Evolutionary conservation across 2,797 vertebrate species (phyloP).

Genomic region (Lithobates pipiens): DNA sequence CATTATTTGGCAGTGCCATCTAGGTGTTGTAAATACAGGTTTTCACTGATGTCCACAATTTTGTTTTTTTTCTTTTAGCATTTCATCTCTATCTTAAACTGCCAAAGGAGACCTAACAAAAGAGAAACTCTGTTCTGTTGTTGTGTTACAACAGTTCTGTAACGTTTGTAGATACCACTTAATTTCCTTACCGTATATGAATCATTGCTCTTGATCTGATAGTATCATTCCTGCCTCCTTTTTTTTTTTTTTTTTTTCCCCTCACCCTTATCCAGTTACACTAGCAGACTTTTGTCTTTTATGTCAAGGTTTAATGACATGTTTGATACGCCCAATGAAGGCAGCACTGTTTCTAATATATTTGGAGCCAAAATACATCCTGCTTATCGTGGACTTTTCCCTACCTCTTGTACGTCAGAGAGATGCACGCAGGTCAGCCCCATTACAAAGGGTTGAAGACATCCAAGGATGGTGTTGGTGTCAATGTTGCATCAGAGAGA

Average conservation of each 20-base stretch:
- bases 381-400: background rate
- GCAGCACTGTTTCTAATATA: background rate
- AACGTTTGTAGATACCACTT: background rate
- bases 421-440: background rate
- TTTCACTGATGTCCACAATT: no score
- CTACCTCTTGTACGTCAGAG: background rate
- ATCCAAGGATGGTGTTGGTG: background rate
- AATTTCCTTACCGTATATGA: background rate
- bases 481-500: background rate
- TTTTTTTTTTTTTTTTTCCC: background rate
- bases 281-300: conserved; percentile 4
- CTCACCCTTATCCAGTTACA: background rate
- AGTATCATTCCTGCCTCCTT: background rate
- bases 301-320: background rate
- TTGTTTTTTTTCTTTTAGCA: no score
- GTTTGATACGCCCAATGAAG: background rate
- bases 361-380: conserved; percentile 7
- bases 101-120: background rate
- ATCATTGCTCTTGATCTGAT: background rate
- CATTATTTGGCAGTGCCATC: background rate
- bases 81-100: background rate
- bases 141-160: conserved; percentile 7
- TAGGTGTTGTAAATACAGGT: no score
- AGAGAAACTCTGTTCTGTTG: background rate
- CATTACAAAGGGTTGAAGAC: background rate